Evolutionary conservation across 2,113 vertebrate genomes (phyloP).

Genomic region (Rissa tridactyla): DNA sequence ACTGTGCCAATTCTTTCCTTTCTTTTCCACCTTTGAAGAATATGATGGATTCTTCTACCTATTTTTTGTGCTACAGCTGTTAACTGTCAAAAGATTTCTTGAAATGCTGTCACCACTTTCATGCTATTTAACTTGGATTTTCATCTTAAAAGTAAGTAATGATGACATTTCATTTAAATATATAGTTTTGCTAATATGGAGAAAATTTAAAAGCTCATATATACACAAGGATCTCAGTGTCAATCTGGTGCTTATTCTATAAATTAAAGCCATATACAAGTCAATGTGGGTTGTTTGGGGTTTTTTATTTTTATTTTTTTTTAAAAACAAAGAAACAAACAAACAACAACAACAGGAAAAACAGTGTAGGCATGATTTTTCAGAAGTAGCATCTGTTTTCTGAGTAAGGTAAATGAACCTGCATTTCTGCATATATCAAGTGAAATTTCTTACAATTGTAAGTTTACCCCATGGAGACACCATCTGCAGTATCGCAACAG

Average conservation of each 20-base stretch:
- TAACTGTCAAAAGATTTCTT: constrained; percentile 22
- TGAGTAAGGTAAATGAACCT: background rate
- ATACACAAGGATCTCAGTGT: background rate
- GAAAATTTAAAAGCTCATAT: background rate
- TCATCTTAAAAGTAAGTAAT: background rate
- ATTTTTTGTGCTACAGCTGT: constrained; percentile 4
- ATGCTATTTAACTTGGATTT: background rate
- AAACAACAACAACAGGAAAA: background rate
- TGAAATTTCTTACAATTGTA: background rate
- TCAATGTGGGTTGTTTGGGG: background rate
- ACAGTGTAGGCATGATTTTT: background rate
- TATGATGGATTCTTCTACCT: background rate
- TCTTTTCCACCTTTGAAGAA: background rate
- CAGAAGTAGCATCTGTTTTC: background rate
- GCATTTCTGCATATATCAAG: background rate
- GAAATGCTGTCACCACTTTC: constrained; percentile 33
- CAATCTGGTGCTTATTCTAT: background rate
- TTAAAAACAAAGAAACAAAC: background rate
- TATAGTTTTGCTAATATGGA: background rate
- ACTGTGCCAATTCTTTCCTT: background rate
- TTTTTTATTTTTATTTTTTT: background rate
- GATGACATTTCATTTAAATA: constrained; percentile 4
- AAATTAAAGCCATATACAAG: background rate
- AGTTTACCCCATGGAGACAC: background rate
- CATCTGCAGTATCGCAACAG: background rate